phyloP scores from a whole-genome alignment of 1,140 invertebrate species.

The Drosophila prosaltans region DNA sequence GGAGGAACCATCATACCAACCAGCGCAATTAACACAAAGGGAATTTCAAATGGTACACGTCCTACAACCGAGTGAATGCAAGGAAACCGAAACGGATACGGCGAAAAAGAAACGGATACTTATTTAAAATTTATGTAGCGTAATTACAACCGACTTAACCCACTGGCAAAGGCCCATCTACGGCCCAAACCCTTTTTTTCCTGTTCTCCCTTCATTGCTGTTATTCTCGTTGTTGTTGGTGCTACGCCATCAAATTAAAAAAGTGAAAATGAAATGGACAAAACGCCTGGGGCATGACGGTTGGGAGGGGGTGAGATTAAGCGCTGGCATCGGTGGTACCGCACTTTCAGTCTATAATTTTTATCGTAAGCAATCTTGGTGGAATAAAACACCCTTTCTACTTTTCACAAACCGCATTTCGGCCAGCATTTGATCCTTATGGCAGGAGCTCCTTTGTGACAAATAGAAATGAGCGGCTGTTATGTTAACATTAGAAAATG shows the following conservation, averaged over 20 bases:
- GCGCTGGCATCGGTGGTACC: slow-evolving; percentile 27
- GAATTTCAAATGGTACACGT: slow-evolving; percentile 45
- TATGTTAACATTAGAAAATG: too few relatives aligned
- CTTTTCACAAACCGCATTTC: neutral
- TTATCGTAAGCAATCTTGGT: slow-evolving; percentile 71
- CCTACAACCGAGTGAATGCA: slow-evolving; percentile 41
- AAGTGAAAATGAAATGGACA: slow-evolving; percentile 61
- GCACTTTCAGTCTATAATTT: slow-evolving; percentile 67
- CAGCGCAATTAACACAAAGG: slow-evolving; percentile 76
- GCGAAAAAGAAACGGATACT: slow-evolving; percentile 80
- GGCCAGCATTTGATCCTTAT: neutral
- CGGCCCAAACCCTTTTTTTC: slow-evolving; percentile 43
- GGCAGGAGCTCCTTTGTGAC: neutral
- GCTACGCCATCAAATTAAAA: slow-evolving; percentile 62
- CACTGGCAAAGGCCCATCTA: slow-evolving; percentile 50
- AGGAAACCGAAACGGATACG: slow-evolving; percentile 58
- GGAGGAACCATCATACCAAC: slow-evolving; percentile 43
- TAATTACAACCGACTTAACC: slow-evolving; percentile 81
- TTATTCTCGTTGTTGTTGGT: slow-evolving; percentile 23
- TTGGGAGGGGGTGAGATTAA: slow-evolving; percentile 22
- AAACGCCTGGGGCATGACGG: slow-evolving; percentile 25
- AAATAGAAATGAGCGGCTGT: neutral
- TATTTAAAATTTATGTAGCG: slow-evolving; percentile 82
- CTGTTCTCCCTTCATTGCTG: slow-evolving; percentile 14
- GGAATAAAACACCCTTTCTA: slow-evolving; percentile 23